Base-by-base conservation (phyloP, 2,888 invertebrate species). In the Psylliodes chrysocephalus region DNA sequence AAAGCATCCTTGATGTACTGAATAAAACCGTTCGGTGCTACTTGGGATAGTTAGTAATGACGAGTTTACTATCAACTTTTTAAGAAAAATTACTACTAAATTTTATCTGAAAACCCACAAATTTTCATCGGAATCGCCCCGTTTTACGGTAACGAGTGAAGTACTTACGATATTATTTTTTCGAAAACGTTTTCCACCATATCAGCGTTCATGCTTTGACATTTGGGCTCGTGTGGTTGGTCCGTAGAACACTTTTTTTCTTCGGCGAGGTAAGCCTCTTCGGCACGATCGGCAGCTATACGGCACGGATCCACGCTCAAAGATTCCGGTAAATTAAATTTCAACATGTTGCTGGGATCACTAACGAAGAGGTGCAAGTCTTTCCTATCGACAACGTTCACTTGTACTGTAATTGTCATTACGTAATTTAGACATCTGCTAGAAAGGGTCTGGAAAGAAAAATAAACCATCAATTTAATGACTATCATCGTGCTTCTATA, bases 151-250 rank as follows among this genome's bases (percentile, higher is more conserved):
- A n/a, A n/a, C n/a, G n/a, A n/a, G n/a, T n/a, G n/a, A n/a, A n/a
- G n/a, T 10, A 42, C 30, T 49, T 49, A 49, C 49, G 28, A 28
- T 15, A 49, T 28, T 6, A 49, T 22, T 14, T 28, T 25, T 28
- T 49, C 49, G 1, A 49, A 19, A 14, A 49, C 10, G 8, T 49
- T 28, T 15, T 49, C 49, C 7, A 28, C n/a, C 8, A 30, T 28
- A 28, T 28, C 15, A 15, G 28, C 28, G 8, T 12, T 6, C 10
- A 49, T 8, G 10, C 15, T 49, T 7, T 15, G 6, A 49, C 49
- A 49, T 25, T n/a, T 8, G 1, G 49, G 49, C 15, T 49, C 49
- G 10, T 49, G 42, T 1, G 1, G 7, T 28, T 14, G 7, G 7
- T 25, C 6, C 2, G 15, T 49, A 12, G 7, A 14, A 6, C 49